phyloP scores from a whole-genome alignment of 2,888 invertebrate species.

The Amiota minor region DNA sequence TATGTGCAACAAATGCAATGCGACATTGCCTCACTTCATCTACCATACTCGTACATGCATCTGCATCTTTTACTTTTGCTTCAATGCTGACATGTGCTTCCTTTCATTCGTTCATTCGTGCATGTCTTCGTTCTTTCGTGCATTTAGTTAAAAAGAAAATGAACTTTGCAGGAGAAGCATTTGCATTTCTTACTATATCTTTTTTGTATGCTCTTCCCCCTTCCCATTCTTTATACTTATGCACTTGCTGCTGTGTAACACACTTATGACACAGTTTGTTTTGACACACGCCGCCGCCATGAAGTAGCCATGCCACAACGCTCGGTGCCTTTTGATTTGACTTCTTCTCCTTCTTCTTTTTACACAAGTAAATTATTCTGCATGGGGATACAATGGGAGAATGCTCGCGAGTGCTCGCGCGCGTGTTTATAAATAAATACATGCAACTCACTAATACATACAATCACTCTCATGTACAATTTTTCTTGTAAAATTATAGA shows the following conservation, averaged over 20 bases:
- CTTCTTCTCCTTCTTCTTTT: constrained; percentile 15
- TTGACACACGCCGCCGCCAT: constrained; percentile 53
- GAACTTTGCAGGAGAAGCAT: constrained; percentile 48
- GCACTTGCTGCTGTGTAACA: constrained; percentile 15
- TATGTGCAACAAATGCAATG: constrained; percentile 1
- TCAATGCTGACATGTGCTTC: constrained; percentile 60
- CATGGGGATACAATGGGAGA: too few species aligned
- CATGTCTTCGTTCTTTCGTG: constrained; percentile 38
- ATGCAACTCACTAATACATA: background rate
- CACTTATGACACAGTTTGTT: constrained; percentile 60
- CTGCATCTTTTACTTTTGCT: constrained; percentile 45
- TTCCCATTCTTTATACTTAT: constrained; percentile 22
- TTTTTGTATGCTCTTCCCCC: constrained; percentile 58
- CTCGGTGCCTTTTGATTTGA: too few species aligned
- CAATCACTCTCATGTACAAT: background rate
- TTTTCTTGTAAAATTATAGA: background rate
- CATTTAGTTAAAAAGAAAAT: constrained; percentile 55
- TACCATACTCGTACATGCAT: background rate
- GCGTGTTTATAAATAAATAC: constrained; percentile 63
- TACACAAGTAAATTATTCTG: too few species aligned
- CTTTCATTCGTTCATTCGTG: constrained; percentile 55
- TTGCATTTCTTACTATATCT: constrained; percentile 44
- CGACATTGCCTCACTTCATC: constrained; percentile 22
- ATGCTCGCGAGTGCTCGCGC: constrained; percentile 52
- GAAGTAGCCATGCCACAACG: too few species aligned